Percentiles rank a stretch among this genome's conserved stretches.
Evolutionary conservation across 2,888 invertebrate species (phyloP).

Genomic region (Cryptus armator): DNA sequence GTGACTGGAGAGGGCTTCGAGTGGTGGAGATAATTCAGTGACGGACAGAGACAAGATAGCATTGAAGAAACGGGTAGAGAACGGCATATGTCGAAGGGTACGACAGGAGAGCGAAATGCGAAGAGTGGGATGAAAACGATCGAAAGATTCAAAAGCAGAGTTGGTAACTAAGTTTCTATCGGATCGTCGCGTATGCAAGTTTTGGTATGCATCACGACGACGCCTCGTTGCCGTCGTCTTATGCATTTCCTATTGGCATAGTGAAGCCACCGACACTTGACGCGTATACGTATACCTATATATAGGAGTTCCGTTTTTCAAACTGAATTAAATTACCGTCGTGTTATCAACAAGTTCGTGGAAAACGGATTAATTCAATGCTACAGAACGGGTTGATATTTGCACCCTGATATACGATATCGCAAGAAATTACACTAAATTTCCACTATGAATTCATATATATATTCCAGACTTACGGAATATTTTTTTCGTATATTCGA

Average conservation of each 20-base stretch:
- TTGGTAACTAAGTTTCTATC: not conserved
- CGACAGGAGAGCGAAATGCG: not conserved
- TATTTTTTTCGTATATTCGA: no score
- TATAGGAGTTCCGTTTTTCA: slow-evolving; percentile 23
- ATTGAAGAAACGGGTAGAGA: not conserved
- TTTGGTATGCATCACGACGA: slow-evolving; percentile 17
- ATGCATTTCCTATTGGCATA: slow-evolving; percentile 34
- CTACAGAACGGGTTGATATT: not conserved
- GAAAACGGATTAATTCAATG: not conserved
- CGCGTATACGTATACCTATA: not conserved
- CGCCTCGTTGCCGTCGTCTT: slow-evolving; percentile 11
- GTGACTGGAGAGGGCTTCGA: slow-evolving; percentile 54
- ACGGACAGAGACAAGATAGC: slow-evolving; percentile 19
- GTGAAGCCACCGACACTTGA: not conserved
- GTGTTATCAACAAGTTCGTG: not conserved
- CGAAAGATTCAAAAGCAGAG: not conserved
- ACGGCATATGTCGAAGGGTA: not conserved
- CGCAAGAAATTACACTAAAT: not conserved
- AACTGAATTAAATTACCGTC: slow-evolving; percentile 24
- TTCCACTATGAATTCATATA: not conserved
- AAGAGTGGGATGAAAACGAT: not conserved
- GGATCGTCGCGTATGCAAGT: not conserved
- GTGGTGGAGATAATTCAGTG: slow-evolving; percentile 63
- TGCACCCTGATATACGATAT: not conserved
- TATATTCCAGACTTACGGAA: no score